Conservation (phyloP, 2,888 invertebrate genomes). For the Trichopoda pennipes region DNA sequence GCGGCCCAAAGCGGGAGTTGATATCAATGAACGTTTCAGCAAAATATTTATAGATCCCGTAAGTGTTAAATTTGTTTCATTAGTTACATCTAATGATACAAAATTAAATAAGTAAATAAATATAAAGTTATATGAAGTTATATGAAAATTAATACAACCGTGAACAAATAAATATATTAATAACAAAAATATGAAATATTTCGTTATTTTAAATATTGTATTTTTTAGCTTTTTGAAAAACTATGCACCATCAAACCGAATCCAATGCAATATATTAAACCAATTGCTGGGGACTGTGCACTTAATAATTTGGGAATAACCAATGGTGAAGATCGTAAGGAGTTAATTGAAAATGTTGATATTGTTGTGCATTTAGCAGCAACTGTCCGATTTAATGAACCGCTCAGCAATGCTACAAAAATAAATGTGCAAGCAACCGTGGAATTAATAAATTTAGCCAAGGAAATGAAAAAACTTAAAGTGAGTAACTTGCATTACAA, state of each 20-base stretch:
- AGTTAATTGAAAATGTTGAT: conserved; percentile 79
- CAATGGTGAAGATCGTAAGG: conserved; percentile 73
- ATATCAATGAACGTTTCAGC: conserved; percentile 85
- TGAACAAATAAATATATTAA: background rate
- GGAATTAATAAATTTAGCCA: conserved; percentile 84
- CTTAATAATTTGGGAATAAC: conserved; percentile 79
- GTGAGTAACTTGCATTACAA: conserved; percentile 77
- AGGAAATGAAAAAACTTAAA: conserved; percentile 84
- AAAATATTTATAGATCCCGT: conserved; percentile 86
- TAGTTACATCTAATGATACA: background rate
- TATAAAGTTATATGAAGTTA: too few relatives aligned
- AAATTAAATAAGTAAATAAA: background rate
- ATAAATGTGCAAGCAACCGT: conserved; percentile 87
- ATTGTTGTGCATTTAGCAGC: conserved; percentile 94
- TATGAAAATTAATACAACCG: background rate
- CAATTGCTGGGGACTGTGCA: conserved; percentile 80
- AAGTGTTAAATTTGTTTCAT: conserved; percentile 73
- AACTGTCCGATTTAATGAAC: conserved; percentile 90
- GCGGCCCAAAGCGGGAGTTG: conserved; percentile 84
- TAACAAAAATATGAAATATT: background rate
- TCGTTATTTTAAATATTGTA: conserved; percentile 9
- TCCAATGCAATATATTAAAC: conserved; percentile 73
- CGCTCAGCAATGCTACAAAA: conserved; percentile 84
- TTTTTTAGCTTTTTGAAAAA: conserved; percentile 67
- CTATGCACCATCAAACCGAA: conserved; percentile 56